Evolutionary conservation across 2,888 invertebrate species (phyloP), one percentile per base, ranked within the genome.

Genomic region (Eupeodes luniger): DNA sequence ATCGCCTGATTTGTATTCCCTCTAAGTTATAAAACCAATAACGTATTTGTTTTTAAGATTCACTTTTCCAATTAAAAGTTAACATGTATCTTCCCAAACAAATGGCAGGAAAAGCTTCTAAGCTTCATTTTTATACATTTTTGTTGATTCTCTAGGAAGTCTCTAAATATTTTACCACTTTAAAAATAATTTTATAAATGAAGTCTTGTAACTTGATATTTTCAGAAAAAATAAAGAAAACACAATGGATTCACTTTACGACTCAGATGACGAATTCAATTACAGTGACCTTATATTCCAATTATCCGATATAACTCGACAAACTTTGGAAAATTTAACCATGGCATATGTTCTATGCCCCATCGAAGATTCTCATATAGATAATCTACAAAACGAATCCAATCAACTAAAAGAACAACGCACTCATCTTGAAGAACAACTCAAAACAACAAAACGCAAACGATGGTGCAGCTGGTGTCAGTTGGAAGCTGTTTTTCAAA

Each of bases 391-490:
- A 67, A 40, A 27, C 0, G 84, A 87, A 40, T 19, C 77, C 0
- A 77, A 67, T 12, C 16, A 61, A 9, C 19, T 87, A 2, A 80
- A 51, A 36, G 61, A 77, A 27, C 64, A 57, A 19, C 5, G 64
- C 14, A 61, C 14, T n/a, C 12, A 67, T 9, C 47, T 90, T 27
- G 86, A 90, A 47, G 81, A 72, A 10, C 89, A 90, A 74, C 59
- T 69, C 3, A 64, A 86, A 6, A 74, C 76, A 16, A 90, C 90
- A 1, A 91, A 91, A 70, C 89, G 90, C 3, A 90, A 87, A 69
- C 89, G 90, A 12, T 91, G 91, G 91, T 91, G 91, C 75, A 67
- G 67, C 59, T 80, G 85, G 10, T 91, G 91, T 76, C 81, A 89
- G 11, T 69, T 85, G 3, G 87, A 90, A 40, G 91, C 91, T 0